Evolutionary conservation across 2,113 vertebrate species (phyloP).

Genomic region (Callospermophilus lateralis): DNA sequence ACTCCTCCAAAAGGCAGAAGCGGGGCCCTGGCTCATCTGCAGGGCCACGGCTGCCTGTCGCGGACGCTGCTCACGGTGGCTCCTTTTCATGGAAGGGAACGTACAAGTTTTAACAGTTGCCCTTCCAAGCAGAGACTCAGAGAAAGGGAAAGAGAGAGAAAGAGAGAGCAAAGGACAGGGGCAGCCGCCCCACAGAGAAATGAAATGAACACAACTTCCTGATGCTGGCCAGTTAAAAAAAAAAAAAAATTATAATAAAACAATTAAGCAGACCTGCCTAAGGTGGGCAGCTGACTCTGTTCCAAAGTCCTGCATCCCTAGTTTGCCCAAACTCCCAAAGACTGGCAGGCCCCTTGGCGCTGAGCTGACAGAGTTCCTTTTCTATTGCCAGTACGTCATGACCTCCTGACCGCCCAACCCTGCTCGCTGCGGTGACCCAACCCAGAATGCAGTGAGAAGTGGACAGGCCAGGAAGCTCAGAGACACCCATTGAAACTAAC

Average conservation of each 20-base stretch:
- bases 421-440: constrained; percentile 55
- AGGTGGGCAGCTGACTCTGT: constrained; percentile 67
- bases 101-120: constrained; percentile 42
- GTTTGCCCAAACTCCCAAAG: constrained; percentile 76
- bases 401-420: constrained; percentile 59
- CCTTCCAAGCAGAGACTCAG: constrained; percentile 79
- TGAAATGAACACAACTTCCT: constrained; percentile 80
- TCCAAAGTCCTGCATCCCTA: constrained; percentile 74
- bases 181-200: constrained; percentile 65
- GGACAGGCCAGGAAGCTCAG: constrained; percentile 77
- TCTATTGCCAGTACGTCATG: neutral
- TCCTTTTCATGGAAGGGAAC: constrained; percentile 72
- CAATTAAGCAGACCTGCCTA: constrained; percentile 67
- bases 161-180: constrained; percentile 59
- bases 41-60: constrained; percentile 65
- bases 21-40: constrained; percentile 67
- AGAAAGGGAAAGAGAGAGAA: constrained; percentile 74
- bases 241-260: constrained; percentile 33
- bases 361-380: constrained; percentile 75
- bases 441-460: constrained; percentile 45
- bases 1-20: constrained; percentile 77
- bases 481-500: constrained; percentile 77
- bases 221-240: constrained; percentile 77
- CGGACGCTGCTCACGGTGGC: constrained; percentile 71
- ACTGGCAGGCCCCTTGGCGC: constrained; percentile 72